Percentiles rank a stretch among this genome's conserved stretches.
Conservation (phyloP, 2,797 vertebrate genomes). For the Cynodonichthys magdalenae region DNA sequence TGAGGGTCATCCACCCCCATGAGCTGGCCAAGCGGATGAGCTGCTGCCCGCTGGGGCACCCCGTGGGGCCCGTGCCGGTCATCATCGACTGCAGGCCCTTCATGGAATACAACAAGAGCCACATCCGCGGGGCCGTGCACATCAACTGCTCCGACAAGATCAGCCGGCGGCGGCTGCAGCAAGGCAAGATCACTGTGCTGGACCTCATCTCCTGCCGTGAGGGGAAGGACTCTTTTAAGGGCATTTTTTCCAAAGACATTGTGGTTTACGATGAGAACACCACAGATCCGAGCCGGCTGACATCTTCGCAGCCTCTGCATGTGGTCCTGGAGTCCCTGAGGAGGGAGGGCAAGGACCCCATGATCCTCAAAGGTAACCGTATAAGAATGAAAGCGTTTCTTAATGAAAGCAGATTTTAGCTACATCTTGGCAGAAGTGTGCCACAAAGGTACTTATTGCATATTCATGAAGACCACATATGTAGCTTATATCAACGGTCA, state of each 20-base stretch:
- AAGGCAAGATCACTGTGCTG: slow-evolving; percentile 98
- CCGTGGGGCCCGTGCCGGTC: slow-evolving; percentile 88
- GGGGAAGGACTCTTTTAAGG: slow-evolving; percentile 95
- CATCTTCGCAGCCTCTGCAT: slow-evolving; percentile 90
- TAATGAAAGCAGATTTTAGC: slow-evolving; percentile 36
- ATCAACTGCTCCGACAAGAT: slow-evolving; percentile 99
- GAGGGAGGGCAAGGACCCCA: slow-evolving; percentile 95
- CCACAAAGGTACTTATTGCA: not conserved
- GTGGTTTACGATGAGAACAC: slow-evolving; percentile 98
- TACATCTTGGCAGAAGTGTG: slow-evolving; percentile 28
- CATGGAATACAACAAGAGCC: slow-evolving; percentile 97
- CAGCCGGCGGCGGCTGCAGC: slow-evolving; percentile 94
- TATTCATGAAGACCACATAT: no score
- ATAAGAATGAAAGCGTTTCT: slow-evolving; percentile 11
- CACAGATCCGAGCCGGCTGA: slow-evolving; percentile 89
- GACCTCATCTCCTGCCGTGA: slow-evolving; percentile 96
- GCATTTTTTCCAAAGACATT: slow-evolving; percentile 99
- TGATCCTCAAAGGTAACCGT: slow-evolving; percentile 93
- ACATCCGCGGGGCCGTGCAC: slow-evolving; percentile 96
- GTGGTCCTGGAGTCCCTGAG: slow-evolving; percentile 95
- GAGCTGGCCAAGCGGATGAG: slow-evolving; percentile 95
- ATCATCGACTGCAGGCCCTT: slow-evolving; percentile 98
- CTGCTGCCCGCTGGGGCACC: slow-evolving; percentile 91
- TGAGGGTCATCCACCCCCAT: slow-evolving; percentile 92
- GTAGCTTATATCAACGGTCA: no score